Evolutionary conservation across 1,140 invertebrate genomes (phyloP), one percentile per base, ranked within the genome.

Genomic region (Bombus affinis): DNA sequence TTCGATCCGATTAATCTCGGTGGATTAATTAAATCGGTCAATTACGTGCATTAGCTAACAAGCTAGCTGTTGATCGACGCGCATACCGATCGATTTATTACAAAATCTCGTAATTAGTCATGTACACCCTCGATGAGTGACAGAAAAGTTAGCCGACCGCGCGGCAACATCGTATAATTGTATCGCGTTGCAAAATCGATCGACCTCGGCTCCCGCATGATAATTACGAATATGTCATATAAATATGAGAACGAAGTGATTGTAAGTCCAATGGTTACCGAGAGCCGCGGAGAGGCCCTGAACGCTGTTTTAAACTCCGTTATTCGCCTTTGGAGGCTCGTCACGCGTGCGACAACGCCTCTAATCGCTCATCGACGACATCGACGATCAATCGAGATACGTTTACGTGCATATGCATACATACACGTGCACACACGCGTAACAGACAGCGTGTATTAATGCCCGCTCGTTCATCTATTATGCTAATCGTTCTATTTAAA

Each of bases 171-270:
- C 57, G 32, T 42, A n/a, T 68, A 77, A 88, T 88, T 73, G 77
- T 89, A 79, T 83, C 80, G 66, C 28, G 44, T 90, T 90, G 89
- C 89, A 74, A 90, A 88, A 90, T 90, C 86, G 32, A 44, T 76
- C 90, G 90, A 82, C 90, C 91, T 92, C 87, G 91, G 70, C n/a
- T 90, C 87, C 39, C 88, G 92, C 92, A 92, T 93, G 92, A 94
- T 94, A 95, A 95, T 94, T 95, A 94, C 93, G 92, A 94, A 94
- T 94, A 94, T 93, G 90, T 94, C 47, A 53, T 94, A 94, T 94
- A 94, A 93, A 94, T 94, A 95, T 94, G 92, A 91, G 86, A 91
- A 88, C 79, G 66, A 71, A 92, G 84, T 87, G 75, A 85, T 81
- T 89, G 85, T 85, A 89, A 86, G 77, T 59, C 65, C 37, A 53